Evolutionary conservation across 2,797 vertebrate species (phyloP).

Genomic region (Oryzias sinensis): DNA sequence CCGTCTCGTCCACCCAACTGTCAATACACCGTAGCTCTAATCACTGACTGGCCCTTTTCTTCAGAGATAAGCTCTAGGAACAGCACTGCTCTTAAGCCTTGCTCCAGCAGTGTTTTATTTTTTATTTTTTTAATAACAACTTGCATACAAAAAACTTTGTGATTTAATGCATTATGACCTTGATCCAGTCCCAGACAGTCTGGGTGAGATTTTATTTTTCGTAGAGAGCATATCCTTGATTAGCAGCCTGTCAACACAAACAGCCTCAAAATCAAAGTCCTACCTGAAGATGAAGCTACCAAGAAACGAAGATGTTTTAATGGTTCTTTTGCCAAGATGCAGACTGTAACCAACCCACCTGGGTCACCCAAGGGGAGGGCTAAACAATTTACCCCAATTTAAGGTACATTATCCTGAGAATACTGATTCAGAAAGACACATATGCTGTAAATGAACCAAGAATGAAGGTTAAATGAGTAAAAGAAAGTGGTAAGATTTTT

Average conservation of each 20-base stretch:
- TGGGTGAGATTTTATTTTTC: slow-evolving; percentile 9
- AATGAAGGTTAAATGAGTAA: background rate
- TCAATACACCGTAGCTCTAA: slow-evolving; percentile 38
- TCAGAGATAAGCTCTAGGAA: slow-evolving; percentile 28
- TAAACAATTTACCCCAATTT: background rate
- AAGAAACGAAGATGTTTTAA: slow-evolving; percentile 55
- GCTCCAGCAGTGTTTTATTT: slow-evolving; percentile 15
- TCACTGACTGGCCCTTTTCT: slow-evolving; percentile 42
- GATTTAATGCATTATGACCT: slow-evolving; percentile 46
- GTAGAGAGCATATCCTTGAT: slow-evolving; percentile 8
- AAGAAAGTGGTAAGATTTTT: background rate
- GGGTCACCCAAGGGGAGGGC: background rate
- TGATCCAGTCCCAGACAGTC: slow-evolving; percentile 31
- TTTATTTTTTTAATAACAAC: background rate
- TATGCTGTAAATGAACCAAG: background rate
- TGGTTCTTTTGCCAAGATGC: slow-evolving; percentile 50
- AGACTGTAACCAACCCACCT: slow-evolving; percentile 9
- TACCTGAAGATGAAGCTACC: slow-evolving; percentile 9
- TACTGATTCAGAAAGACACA: background rate
- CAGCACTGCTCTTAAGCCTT: slow-evolving; percentile 23
- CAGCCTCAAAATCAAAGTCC: slow-evolving; percentile 3
- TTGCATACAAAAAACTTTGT: slow-evolving; percentile 33
- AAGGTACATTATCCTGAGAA: background rate
- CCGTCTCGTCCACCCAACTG: slow-evolving; percentile 48
- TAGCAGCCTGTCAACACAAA: slow-evolving; percentile 5